Base-by-base conservation (phyloP, 2,113 vertebrate species). In the Thryonomys swinderianus region DNA sequence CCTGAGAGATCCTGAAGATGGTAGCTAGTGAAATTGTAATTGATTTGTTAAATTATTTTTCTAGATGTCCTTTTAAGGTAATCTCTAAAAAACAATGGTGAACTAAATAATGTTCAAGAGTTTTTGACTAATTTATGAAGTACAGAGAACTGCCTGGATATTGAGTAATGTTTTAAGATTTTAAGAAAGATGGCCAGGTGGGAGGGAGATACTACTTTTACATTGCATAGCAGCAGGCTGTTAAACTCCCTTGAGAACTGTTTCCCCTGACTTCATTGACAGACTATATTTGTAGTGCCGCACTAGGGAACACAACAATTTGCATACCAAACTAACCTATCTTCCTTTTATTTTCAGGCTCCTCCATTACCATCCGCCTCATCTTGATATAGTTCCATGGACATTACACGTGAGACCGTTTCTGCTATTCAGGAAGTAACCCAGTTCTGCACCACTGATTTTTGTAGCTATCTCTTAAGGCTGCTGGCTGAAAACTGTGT, bases 381-480 rank as follows among this genome's bases (percentile, higher is more conserved):
- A 97, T 99, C 99, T 98, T 99, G 99, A 99, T 99, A 98, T 98
- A 98, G 98, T 99, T 99, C 98, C 98, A 98, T 98, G 98, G 98
- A 99, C 99, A 97, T 97, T 98, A 98, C 98, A 98, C 57, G 76
- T 98, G 97, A 98, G 97, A 98, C 98, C 98, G 98, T 99, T 99
- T 99, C 99, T 99, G 99, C 99, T 99, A 99, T 99, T 99, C 99
- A 99, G 99, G 99, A 99, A 99, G 98, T 99, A 98, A 99, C 98
- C 99, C 98, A 99, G 98, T 99, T 99, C 99, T 99, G 98, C 98
- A 99, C 98, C 98, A 99, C 99, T 99, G 99, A 98, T 98, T 99
- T 99, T 99, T 99, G 99, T 99, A 99, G 99, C 99, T 99, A 98
- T 99, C 98, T 99, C 98, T 97, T 98, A 99, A 99, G 99, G 99